These are phyloP conservation scores for Creontiades dilutus DNA, from an alignment of 2,888 invertebrate species.

Conservation along the genomic window DNA sequence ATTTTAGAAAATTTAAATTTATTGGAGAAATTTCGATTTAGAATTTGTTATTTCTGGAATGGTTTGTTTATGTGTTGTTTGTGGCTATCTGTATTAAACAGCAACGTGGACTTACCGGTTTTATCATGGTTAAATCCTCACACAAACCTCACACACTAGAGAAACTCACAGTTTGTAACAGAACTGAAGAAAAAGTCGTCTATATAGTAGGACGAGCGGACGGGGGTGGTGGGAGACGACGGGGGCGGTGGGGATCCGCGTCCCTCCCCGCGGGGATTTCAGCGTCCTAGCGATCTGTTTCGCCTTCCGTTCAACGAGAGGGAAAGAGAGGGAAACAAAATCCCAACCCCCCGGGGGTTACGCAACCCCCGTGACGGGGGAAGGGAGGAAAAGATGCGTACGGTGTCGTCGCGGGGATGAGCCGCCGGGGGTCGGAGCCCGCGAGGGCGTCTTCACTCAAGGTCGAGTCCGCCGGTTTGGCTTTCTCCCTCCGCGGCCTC, in stretches of 20 bases:
- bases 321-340: neutral
- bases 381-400: neutral
- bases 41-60: no score
- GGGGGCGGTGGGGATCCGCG: neutral
- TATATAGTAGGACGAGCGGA: conserved; percentile 55
- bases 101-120: conserved; percentile 41
- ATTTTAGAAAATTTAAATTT: neutral
- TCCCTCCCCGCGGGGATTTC: conserved; percentile 16
- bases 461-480: no score
- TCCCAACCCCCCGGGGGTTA: neutral
- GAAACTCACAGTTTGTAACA: conserved; percentile 67
- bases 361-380: neutral
- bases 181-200: conserved; percentile 67
- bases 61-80: neutral
- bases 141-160: conserved; percentile 60
- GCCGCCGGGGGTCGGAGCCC: neutral
- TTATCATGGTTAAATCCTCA: conserved; percentile 63
- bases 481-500: neutral
- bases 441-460: neutral
- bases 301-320: neutral
- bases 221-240: conserved; percentile 39
- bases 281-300: no score
- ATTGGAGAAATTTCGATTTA: no score
- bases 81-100: neutral
- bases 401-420: conserved; percentile 10